Conservation (phyloP, 2,113 vertebrate genomes). For the human (Homo sapiens) region GRCh38 chr14:41662001-41662500, state of each 20-base stretch:
- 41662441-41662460: background rate
- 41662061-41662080: background rate
- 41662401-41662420: background rate
- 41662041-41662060: background rate
- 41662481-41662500: background rate
- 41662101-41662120: background rate
- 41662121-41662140: background rate
- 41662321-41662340: background rate
- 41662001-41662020: background rate
- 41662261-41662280: slow-evolving; percentile 1
- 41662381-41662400: background rate
- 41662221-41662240: background rate
- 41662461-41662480: background rate
- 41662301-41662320: slow-evolving; percentile 48
- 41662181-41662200: background rate
- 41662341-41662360: background rate
- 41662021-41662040: background rate
- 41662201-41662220: background rate
- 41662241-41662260: background rate
- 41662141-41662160: background rate
- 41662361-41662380: background rate
- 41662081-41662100: background rate
- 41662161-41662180: background rate
- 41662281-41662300: slow-evolving; percentile 18
- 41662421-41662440: background rate